Conservation (phyloP, 1,140 invertebrate genomes). For the Neocloeon triangulifer region DNA sequence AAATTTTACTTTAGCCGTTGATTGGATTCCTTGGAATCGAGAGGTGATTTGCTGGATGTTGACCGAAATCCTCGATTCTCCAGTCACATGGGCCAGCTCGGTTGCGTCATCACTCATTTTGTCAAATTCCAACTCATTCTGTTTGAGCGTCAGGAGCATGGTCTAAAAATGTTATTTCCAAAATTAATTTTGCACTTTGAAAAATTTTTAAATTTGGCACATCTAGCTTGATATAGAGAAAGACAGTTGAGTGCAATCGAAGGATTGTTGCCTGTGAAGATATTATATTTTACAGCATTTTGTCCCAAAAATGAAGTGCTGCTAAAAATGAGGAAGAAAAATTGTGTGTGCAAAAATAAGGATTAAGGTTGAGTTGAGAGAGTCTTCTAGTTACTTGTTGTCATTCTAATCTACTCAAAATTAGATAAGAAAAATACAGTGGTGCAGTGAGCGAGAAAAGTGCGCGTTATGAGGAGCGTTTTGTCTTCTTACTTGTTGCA, state of each 20-base stretch:
- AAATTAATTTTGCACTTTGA: not conserved
- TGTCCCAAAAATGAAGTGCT: constrained; percentile 1
- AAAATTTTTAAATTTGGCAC: not conserved
- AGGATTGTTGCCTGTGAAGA: no score
- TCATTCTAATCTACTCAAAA: constrained; percentile 7
- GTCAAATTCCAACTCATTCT: constrained; percentile 71
- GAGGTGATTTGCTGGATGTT: constrained; percentile 81
- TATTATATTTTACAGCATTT: not conserved
- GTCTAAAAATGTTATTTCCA: constrained; percentile 22
- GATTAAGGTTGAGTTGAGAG: no score
- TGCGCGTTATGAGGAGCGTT: no score
- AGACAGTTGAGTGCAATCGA: not conserved
- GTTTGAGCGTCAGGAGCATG: constrained; percentile 46
- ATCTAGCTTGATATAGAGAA: no score
- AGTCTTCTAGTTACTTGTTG: no score
- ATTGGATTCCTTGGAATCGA: constrained; percentile 73
- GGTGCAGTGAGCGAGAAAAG: constrained; percentile 4
- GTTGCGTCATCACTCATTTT: constrained; percentile 71
- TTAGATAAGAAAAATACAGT: constrained; percentile 10
- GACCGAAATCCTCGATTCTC: constrained; percentile 73
- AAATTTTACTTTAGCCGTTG: constrained; percentile 57
- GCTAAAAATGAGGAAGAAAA: not conserved
- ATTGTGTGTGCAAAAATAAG: no score
- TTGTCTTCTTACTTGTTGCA: constrained; percentile 57
- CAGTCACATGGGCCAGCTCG: constrained; percentile 60